Conservation (phyloP, 1,140 invertebrate species). For the Drosophila sp. region DNA sequence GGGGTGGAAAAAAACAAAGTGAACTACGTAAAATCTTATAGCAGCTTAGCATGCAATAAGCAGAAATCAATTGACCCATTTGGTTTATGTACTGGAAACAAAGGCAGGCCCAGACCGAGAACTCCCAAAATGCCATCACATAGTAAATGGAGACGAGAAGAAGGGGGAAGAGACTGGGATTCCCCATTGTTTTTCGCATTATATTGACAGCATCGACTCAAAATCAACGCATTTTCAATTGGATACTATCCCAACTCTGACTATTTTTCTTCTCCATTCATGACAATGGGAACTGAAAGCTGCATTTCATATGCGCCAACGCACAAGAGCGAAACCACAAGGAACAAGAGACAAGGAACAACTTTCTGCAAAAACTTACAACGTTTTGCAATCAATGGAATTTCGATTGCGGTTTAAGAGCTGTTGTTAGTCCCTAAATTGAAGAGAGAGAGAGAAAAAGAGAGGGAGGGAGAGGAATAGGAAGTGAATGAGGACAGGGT, state of each 20-base stretch:
- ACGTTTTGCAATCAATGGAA: constrained; percentile 70
- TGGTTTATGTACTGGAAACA: constrained; percentile 73
- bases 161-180: not conserved
- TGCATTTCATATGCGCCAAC: constrained; percentile 65
- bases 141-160: constrained; percentile 4
- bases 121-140: constrained; percentile 41
- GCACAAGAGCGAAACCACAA: constrained; percentile 47
- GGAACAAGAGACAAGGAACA: constrained; percentile 45
- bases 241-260: constrained; percentile 23
- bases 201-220: constrained; percentile 64
- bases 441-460: not conserved
- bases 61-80: constrained; percentile 79
- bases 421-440: constrained; percentile 3
- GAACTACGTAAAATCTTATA: constrained; percentile 66
- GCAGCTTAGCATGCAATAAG: constrained; percentile 76
- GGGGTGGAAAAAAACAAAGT: constrained; percentile 12
- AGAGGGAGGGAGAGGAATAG: not conserved
- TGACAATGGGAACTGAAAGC: constrained; percentile 56
- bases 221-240: constrained; percentile 61
- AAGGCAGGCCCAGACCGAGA: constrained; percentile 30
- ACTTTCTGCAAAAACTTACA: constrained; percentile 62
- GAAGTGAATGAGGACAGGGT: not conserved
- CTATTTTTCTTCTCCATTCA: not conserved
- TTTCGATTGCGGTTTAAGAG: constrained; percentile 40
- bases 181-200: constrained; percentile 62